Evolutionary conservation across 2,888 invertebrate species (phyloP).

Genomic region (Nomada ferruginata): DNA sequence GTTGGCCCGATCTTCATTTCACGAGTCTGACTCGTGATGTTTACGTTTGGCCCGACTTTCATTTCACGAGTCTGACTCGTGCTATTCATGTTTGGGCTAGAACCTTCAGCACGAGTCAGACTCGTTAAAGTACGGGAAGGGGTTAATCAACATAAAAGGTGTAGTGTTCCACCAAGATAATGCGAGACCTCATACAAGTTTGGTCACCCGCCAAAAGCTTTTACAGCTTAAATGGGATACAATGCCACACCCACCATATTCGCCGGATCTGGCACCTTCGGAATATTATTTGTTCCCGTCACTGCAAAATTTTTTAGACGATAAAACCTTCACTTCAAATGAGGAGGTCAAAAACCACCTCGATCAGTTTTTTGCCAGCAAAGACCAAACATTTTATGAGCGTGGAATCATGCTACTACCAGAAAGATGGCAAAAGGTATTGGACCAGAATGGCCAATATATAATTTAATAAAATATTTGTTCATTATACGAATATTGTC

Average conservation of each 20-base stretch:
- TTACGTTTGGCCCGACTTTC: too few relatives aligned
- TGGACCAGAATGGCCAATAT: neutral
- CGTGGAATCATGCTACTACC: conserved; percentile 5
- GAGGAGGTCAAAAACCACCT: conserved; percentile 1
- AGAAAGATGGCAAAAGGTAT: conserved; percentile 4
- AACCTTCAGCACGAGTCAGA: too few relatives aligned
- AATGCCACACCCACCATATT: neutral
- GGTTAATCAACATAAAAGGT: neutral
- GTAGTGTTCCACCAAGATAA: conserved; percentile 8
- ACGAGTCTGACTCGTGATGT: too few relatives aligned
- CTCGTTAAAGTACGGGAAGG: too few relatives aligned
- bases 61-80: too few relatives aligned
- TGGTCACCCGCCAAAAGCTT: conserved; percentile 2
- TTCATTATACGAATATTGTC: too few relatives aligned
- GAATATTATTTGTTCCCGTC: neutral
- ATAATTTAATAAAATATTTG: neutral
- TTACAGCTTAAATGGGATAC: neutral
- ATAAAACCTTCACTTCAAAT: neutral
- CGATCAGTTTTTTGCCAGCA: conserved; percentile 3
- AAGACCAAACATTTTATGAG: conserved; percentile 3
- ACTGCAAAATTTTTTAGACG: neutral
- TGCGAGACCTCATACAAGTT: neutral
- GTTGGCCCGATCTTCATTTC: too few relatives aligned
- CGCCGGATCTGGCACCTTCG: neutral
- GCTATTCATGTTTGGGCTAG: too few relatives aligned